Conservation (phyloP, 2,797 vertebrate species). For the Peromyscus eremicus region DNA sequence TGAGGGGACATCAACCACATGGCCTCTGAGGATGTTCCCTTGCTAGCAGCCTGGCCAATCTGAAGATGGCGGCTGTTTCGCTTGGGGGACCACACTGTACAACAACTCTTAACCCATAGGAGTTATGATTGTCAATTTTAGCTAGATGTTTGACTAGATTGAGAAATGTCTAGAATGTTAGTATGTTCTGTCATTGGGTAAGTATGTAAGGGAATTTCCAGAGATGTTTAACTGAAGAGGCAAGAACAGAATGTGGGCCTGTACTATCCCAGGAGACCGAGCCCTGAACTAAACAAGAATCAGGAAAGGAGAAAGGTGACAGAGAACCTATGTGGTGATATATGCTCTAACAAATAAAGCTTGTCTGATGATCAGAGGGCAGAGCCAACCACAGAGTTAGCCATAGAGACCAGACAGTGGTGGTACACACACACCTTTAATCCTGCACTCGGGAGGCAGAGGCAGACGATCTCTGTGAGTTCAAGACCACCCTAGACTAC, state of each 20-base stretch:
- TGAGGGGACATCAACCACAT: not conserved
- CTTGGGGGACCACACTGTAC: not conserved
- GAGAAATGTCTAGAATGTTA: not conserved
- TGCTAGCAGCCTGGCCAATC: too few relatives aligned
- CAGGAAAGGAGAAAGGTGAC: not conserved
- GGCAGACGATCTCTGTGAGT: too few relatives aligned
- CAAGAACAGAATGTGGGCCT: not conserved
- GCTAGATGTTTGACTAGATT: not conserved
- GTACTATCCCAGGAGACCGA: not conserved
- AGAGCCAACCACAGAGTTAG: too few relatives aligned
- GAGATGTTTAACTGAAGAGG: not conserved
- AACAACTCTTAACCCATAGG: not conserved
- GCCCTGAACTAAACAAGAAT: not conserved
- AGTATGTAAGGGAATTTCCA: not conserved
- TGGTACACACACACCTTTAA: too few relatives aligned
- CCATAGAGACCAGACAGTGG: too few relatives aligned
- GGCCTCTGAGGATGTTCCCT: not conserved
- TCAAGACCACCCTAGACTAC: too few relatives aligned
- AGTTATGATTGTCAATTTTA: not conserved
- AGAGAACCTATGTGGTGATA: too few relatives aligned
- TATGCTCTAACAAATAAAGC: too few relatives aligned
- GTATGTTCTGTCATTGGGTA: not conserved
- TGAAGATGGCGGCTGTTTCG: not conserved
- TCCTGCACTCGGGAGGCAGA: too few relatives aligned
- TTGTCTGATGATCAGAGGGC: too few relatives aligned